These are phyloP conservation scores for Cyrtonyx montezumae DNA, from an alignment of 2,113 vertebrate species.

Conservation along the genomic window DNA sequence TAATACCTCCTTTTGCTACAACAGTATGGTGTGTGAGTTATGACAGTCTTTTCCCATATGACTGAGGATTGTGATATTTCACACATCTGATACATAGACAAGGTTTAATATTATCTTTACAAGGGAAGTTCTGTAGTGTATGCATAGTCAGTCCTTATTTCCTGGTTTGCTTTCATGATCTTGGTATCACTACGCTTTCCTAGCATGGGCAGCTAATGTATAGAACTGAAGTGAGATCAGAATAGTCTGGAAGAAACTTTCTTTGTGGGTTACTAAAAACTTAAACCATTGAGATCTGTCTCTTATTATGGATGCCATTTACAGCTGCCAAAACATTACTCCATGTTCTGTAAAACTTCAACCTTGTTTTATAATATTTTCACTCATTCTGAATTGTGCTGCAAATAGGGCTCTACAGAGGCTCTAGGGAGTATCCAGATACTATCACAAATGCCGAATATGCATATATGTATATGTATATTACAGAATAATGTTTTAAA, in stretches of 20 bases:
- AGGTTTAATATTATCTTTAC: background rate
- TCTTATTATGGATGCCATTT: background rate
- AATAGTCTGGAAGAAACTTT: background rate
- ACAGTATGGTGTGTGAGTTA: background rate
- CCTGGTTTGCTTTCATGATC: background rate
- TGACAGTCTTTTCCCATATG: background rate
- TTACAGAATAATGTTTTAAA: background rate
- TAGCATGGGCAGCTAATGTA: background rate
- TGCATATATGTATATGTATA: too few species aligned
- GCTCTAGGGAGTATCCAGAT: background rate
- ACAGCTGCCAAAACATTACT: background rate
- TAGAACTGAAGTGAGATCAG: background rate
- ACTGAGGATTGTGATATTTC: background rate
- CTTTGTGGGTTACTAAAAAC: background rate
- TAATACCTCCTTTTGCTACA: background rate
- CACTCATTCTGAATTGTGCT: background rate
- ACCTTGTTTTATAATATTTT: background rate
- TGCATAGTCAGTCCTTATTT: background rate
- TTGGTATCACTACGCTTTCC: background rate
- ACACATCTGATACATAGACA: background rate
- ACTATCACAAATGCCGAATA: background rate
- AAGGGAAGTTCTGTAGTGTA: background rate
- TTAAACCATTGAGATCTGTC: background rate
- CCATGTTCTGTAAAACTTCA: conserved; percentile 9
- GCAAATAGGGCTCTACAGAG: background rate